Evolutionary conservation across 23 tunicate genomes (phyloP).

Genomic region (Ciona savignyi): DNA sequence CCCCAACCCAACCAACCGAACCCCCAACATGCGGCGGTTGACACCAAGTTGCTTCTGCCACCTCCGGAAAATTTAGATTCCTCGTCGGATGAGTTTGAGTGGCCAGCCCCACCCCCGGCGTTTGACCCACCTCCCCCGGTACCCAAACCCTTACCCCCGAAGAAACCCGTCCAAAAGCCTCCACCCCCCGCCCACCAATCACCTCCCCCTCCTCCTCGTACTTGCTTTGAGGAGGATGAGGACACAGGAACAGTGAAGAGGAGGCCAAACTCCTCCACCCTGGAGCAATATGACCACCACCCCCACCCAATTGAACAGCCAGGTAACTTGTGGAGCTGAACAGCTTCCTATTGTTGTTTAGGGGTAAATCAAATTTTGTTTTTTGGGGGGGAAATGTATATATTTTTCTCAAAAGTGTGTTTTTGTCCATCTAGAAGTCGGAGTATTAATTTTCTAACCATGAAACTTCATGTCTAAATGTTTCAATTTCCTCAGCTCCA

Average conservation of each 20-base stretch:
- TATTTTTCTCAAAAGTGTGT: too few species aligned
- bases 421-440: too few species aligned
- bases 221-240: conserved; percentile 37
- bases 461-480: background rate
- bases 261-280: conserved; percentile 10
- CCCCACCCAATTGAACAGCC: background rate
- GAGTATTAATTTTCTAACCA: too few species aligned
- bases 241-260: conserved; percentile 42
- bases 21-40: background rate
- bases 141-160: conserved; percentile 7
- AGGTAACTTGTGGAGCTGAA: too few species aligned
- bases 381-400: too few species aligned
- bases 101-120: conserved; percentile 66
- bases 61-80: background rate
- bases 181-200: background rate
- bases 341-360: too few species aligned
- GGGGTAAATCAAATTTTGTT: too few species aligned
- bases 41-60: background rate
- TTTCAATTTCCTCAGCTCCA: background rate
- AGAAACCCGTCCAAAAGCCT: background rate
- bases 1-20: background rate
- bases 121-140: conserved; percentile 5
- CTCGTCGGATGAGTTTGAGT: conserved; percentile 36
- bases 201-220: background rate
- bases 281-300: background rate